Evolutionary conservation across 2,888 invertebrate species (phyloP), one percentile per base, ranked within the genome.

Genomic region (Sesia bembeciformis): DNA sequence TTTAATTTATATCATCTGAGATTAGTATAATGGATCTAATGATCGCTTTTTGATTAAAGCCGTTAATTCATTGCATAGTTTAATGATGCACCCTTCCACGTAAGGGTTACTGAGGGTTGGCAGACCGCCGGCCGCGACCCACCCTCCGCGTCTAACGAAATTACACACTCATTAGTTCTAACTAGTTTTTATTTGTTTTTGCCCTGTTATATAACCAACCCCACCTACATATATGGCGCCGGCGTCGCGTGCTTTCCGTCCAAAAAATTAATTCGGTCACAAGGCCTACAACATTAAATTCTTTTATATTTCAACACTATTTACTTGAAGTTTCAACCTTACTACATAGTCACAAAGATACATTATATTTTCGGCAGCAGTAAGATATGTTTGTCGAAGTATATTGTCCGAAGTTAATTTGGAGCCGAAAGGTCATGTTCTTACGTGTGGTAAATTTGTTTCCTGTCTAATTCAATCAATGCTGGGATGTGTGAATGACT

Each of bases 161-260:
- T 87, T 83, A 85, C 81, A 83, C 78, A 84, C 84, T 83, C 83
- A 86, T 87, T 85, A 84, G 77, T 76, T 78, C 71, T 74, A 71
- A 80, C 78, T 74, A 70, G 69, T 74, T 81, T 78, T 79, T 74
- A 74, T 81, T 73, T 76, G 74, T 78, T 83, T 81, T 78, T 78
- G 73, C 62, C 60, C 55, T 63, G 64, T 64, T 63, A 70, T 64
- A 55, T 54, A 68, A 64, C 62, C 50, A 46, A 46, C n/a, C 23
- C 46, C 65, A 23, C 23, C 23, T 23, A 23, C 23, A 23, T 61
- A 59, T 56, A 55, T 62, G 70, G 69, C 73, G 69, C 66, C 56
- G 43, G 65, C 60, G 61, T 65, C 64, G 65, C 64, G 60, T 62
- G 62, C 58, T 60, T 57, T 57, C 57, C 56, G 54, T 46, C 55